Percentiles rank a stretch among this genome's conserved stretches.
These are phyloP conservation scores for Glossosoma conforme DNA, from an alignment of 1,140 invertebrate genomes.

Conservation along the genomic window DNA sequence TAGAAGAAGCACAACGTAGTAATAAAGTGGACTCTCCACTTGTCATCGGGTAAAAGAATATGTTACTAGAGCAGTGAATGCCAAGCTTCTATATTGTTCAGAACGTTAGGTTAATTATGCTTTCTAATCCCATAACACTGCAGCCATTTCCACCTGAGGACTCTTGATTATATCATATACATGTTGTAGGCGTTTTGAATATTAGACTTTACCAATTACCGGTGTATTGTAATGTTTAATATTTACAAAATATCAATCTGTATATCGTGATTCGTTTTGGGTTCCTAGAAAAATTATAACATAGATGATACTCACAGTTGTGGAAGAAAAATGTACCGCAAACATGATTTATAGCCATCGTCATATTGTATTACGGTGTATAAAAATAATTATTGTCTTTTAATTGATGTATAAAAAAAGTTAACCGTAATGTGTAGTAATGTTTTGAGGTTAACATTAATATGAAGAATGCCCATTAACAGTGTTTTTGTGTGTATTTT, in stretches of 20 bases:
- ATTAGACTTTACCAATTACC: no score
- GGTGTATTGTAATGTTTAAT: no score
- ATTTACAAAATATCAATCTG: no score
- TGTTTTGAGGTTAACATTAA: not conserved
- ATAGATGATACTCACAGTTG: no score
- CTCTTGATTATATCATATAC: no score
- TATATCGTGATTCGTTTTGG: no score
- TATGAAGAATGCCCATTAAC: conserved; percentile 6
- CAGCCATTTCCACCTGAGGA: no score
- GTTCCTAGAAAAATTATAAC: no score
- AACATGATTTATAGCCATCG: no score
- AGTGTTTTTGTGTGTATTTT: not conserved
- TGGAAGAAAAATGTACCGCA: no score
- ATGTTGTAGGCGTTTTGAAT: no score
- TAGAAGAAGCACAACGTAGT: conserved; percentile 42
- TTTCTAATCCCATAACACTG: conserved; percentile 5
- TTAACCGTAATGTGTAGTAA: not conserved
- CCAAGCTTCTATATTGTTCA: conserved; percentile 11
- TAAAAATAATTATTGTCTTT: conserved; percentile 2
- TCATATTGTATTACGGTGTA: conserved; percentile 27
- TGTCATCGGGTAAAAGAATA: conserved; percentile 39
- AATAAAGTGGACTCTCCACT: conserved; percentile 40
- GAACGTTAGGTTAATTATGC: conserved; percentile 7
- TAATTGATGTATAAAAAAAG: not conserved
- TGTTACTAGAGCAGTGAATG: conserved; percentile 29